phyloP scores from a whole-genome alignment of 1,140 invertebrate species.

The Drosophila willistoni region DNA sequence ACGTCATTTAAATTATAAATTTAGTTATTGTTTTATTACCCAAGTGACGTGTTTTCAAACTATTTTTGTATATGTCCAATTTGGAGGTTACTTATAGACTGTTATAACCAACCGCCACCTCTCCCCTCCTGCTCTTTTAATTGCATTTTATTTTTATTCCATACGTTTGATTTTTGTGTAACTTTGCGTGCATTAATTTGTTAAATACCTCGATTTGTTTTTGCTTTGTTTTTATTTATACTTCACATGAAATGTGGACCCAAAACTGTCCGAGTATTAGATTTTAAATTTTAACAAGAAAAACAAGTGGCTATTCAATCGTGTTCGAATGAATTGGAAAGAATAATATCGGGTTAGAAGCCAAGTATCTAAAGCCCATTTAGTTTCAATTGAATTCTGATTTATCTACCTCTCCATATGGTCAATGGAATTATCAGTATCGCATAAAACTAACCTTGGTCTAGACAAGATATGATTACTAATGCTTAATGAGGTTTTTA shows the following conservation, averaged over 20 bases:
- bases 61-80: constrained; percentile 59
- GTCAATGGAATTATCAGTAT: too few species aligned
- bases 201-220: constrained; percentile 36
- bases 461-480: too few species aligned
- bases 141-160: constrained; percentile 23
- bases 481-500: too few species aligned
- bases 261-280: background rate
- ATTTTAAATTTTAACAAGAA: background rate
- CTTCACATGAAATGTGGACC: background rate
- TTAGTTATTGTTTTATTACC: constrained; percentile 53
- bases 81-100: constrained; percentile 59
- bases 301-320: too few species aligned
- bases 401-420: too few species aligned
- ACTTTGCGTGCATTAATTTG: constrained; percentile 68
- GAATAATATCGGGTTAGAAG: too few species aligned
- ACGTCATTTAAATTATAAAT: constrained; percentile 57
- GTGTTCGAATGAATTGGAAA: too few species aligned
- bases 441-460: too few species aligned
- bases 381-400: too few species aligned
- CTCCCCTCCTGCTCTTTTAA: constrained; percentile 6
- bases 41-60: constrained; percentile 47
- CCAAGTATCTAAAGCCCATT: too few species aligned
- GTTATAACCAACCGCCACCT: constrained; percentile 2
- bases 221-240: constrained; percentile 26
- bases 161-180: constrained; percentile 52